Evolutionary conservation across 2,888 invertebrate species (phyloP).

Genomic region (Antheraea assamensis): DNA sequence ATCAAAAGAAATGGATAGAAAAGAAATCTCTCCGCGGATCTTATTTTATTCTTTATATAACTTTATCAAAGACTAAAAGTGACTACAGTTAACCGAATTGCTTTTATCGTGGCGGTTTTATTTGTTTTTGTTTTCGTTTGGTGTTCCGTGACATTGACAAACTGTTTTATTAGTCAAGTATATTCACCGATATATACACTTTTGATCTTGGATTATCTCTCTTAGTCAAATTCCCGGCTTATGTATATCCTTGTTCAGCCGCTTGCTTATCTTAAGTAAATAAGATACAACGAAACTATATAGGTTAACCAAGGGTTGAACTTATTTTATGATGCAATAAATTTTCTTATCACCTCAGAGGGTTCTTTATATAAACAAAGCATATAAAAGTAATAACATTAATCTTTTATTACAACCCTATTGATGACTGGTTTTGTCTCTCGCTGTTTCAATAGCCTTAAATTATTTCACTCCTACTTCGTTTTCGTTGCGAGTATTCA

Average conservation of each 20-base stretch:
- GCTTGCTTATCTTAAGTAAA: not conserved
- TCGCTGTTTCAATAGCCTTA: too few relatives aligned
- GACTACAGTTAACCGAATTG: constrained; percentile 54
- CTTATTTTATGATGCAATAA: not conserved
- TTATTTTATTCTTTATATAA: constrained; percentile 42
- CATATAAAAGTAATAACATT: not conserved
- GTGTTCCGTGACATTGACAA: constrained; percentile 40
- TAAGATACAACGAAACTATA: not conserved
- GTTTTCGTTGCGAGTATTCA: too few relatives aligned
- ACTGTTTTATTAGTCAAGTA: constrained; percentile 46
- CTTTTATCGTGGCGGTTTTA: constrained; percentile 49
- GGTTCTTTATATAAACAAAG: not conserved
- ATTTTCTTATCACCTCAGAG: not conserved
- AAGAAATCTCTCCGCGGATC: constrained; percentile 37
- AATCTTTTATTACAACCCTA: too few relatives aligned
- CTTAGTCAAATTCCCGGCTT: not conserved
- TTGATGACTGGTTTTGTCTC: too few relatives aligned
- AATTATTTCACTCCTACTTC: too few relatives aligned
- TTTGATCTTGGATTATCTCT: constrained; percentile 27
- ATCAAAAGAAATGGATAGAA: constrained; percentile 38
- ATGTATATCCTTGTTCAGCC: not conserved
- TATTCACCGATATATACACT: constrained; percentile 29
- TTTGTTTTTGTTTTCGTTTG: constrained; percentile 44
- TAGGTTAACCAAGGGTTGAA: not conserved
- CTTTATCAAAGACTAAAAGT: constrained; percentile 47